Evolutionary conservation across 2,888 invertebrate genomes (phyloP).

Genomic region (Stenotaenia linearis): DNA sequence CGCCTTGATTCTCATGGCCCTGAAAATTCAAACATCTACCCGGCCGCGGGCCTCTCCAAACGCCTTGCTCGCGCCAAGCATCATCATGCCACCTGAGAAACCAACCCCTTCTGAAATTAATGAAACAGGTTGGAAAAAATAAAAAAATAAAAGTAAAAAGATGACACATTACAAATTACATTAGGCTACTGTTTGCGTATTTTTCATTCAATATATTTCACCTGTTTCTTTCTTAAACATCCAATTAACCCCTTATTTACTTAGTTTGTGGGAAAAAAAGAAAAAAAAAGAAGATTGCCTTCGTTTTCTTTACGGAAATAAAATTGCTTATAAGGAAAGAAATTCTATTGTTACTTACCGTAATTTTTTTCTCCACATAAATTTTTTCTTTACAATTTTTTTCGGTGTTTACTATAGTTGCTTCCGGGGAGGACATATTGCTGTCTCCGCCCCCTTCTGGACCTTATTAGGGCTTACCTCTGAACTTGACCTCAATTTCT

Average conservation of each 20-base stretch:
- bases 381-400: not conserved
- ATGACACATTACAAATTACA: not conserved
- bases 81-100: slow-evolving; percentile 7
- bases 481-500: slow-evolving; percentile 6
- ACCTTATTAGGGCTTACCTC: not conserved
- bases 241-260: not conserved
- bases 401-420: not conserved
- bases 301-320: not conserved
- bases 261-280: not conserved
- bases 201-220: not conserved
- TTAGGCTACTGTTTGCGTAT: not conserved
- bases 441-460: not conserved
- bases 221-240: not conserved
- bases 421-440: not conserved
- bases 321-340: not conserved
- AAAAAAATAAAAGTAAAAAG: not conserved
- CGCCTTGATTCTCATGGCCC: slow-evolving; percentile 26
- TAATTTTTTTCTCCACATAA: not conserved
- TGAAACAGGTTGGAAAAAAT: not conserved
- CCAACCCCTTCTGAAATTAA: not conserved
- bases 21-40: slow-evolving; percentile 21
- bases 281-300: not conserved
- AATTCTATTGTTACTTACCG: not conserved
- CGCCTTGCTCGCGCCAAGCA: slow-evolving; percentile 17
- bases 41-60: not conserved